Evolutionary conservation across 2,888 invertebrate genomes (phyloP).

Genomic region (Leucophenga maculata): DNA sequence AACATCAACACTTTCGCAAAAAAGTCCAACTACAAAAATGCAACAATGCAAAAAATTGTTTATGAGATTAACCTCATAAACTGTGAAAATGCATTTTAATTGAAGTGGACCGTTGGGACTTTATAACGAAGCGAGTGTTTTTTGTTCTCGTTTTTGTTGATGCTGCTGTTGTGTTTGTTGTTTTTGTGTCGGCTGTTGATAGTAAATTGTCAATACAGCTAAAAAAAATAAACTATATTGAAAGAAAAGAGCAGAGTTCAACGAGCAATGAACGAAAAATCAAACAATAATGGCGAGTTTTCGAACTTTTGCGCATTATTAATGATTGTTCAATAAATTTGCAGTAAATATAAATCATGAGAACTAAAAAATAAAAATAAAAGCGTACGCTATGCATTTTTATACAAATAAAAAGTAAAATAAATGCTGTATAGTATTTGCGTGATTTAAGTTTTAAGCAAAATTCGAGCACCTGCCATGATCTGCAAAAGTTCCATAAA

Average conservation of each 20-base stretch:
- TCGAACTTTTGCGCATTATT: slow-evolving; percentile 52
- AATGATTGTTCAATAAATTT: slow-evolving; percentile 52
- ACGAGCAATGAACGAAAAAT: slow-evolving; percentile 5
- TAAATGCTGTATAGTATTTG: slow-evolving; percentile 51
- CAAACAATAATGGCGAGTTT: slow-evolving; percentile 63
- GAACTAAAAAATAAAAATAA: slow-evolving; percentile 45
- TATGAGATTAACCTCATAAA: slow-evolving; percentile 67
- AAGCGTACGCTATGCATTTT: not conserved
- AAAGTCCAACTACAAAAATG: slow-evolving; percentile 20
- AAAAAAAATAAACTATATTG: slow-evolving; percentile 45
- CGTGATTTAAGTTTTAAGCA: slow-evolving; percentile 13
- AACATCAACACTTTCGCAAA: not conserved
- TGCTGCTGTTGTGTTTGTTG: slow-evolving; percentile 26
- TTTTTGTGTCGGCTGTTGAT: slow-evolving; percentile 44
- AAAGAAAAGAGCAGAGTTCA: slow-evolving; percentile 22
- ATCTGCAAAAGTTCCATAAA: not conserved
- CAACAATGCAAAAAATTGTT: slow-evolving; percentile 53
- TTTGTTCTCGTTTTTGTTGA: slow-evolving; percentile 31
- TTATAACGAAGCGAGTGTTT: slow-evolving; percentile 48
- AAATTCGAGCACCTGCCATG: not conserved
- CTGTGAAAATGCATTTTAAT: slow-evolving; percentile 71
- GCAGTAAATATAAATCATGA: slow-evolving; percentile 58
- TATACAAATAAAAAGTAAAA: slow-evolving; percentile 41
- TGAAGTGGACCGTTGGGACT: slow-evolving; percentile 71
- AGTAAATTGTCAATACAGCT: slow-evolving; percentile 58